phyloP scores from a whole-genome alignment of 2,888 invertebrate genomes.

The Candidula unifasciata region DNA sequence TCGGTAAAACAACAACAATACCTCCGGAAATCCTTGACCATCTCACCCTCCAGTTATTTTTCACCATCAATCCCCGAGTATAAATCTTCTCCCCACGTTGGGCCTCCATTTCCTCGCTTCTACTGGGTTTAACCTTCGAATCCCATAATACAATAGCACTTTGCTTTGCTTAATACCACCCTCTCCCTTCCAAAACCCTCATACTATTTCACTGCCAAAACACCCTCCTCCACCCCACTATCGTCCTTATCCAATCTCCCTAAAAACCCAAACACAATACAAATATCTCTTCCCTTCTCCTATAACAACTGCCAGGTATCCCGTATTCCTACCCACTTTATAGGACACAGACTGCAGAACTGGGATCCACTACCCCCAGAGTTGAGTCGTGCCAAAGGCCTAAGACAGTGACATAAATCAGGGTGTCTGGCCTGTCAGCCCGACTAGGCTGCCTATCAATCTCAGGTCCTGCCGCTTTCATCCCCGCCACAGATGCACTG shows the following conservation, averaged over 20 bases:
- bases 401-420: constrained; percentile 47
- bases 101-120: neutral
- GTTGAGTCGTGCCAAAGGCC: constrained; percentile 48
- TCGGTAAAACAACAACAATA: too few species aligned
- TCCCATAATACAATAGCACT: constrained; percentile 14
- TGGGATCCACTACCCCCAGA: constrained; percentile 4
- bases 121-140: neutral
- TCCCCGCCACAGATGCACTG: constrained; percentile 31
- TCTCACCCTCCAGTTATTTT: neutral
- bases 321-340: constrained; percentile 7
- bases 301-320: constrained; percentile 16
- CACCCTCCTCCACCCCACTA: constrained; percentile 29
- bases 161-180: constrained; percentile 3
- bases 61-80: neutral
- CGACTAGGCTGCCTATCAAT: constrained; percentile 47
- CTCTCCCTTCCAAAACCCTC: neutral
- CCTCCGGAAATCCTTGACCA: neutral
- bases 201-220: constrained; percentile 2
- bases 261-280: neutral
- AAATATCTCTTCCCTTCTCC: constrained; percentile 20
- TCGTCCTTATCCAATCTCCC: neutral
- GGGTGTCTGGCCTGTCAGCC: constrained; percentile 47
- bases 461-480: constrained; percentile 35
- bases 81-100: neutral
- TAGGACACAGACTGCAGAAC: constrained; percentile 2